Percentiles rank a stretch among this genome's conserved stretches.
phyloP scores from a whole-genome alignment of 2,113 vertebrate genomes.

The Charadrius vociferus region DNA sequence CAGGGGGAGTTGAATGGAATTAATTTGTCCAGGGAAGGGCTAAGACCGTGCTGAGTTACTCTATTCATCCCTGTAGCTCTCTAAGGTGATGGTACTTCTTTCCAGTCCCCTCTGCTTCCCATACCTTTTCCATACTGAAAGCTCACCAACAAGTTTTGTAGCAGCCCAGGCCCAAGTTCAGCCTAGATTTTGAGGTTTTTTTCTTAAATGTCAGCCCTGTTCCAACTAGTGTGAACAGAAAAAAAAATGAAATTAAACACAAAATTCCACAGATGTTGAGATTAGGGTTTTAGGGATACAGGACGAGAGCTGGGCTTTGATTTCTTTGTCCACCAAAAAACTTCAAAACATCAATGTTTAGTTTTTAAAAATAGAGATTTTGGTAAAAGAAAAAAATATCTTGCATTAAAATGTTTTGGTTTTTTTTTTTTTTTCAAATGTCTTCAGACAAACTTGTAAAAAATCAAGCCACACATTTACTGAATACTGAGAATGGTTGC shows the following conservation, averaged over 20 bases:
- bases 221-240: background rate
- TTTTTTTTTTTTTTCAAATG: accelerated
- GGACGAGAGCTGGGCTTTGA: background rate
- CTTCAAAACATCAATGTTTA: background rate
- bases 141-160: background rate
- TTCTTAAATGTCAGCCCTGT: background rate
- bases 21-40: background rate
- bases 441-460: background rate
- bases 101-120: background rate
- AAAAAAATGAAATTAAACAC: background rate
- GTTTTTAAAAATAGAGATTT: background rate
- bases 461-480: background rate
- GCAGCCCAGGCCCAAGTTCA: background rate
- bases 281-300: background rate
- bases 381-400: background rate
- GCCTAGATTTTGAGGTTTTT: too few species aligned
- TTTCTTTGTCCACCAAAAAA: background rate
- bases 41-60: background rate
- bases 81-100: background rate
- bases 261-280: background rate
- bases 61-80: background rate
- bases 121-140: background rate
- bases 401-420: background rate
- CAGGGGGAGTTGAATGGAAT: background rate
- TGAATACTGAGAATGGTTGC: background rate